Base-by-base conservation (phyloP, 2,888 invertebrate genomes). In the Dolomedes plantarius region DNA sequence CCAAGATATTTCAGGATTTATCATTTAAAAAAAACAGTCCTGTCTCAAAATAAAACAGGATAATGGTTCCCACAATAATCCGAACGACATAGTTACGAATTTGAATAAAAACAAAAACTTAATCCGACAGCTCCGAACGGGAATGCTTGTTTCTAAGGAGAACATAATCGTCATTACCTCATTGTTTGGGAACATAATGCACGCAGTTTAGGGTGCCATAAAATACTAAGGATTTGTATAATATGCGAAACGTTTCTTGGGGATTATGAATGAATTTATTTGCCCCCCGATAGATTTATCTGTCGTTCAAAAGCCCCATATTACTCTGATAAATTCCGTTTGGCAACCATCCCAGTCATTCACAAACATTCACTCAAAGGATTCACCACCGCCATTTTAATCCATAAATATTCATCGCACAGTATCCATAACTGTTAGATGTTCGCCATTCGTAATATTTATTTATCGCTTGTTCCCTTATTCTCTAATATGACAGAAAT, bases 391-490 rank as follows among this genome's bases (percentile, higher is more conserved):
- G 46, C 16, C 41, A 56, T 56, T 56, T 23, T 56, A 23, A 23
- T 56, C 56, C 56, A 56, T 56, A 56, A 56, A 56, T 56, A 56
- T 56, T 56, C 56, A 56, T 56, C 23, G 56, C 56, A 56, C 56
- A 23, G 23, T 56, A 56, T 56, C 56, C 56, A 23, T 56, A 56
- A 56, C 56, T 56, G 56, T 56, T 56, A 56, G 1, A 56, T 56
- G 56, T 56, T 56, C 56, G 56, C 56, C 56, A 56, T 56, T 56
- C 56, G 56, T 23, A 56, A 56, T 23, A 56, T 56, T 56, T 56
- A 56, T 56, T 56, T 56, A 56, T 56, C 56, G 23, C 23, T 23
- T 56, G 19, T 56, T 56, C 56, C 23, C 23, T 56, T 23, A 56
- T 56, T 56, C 56, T 56, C 19, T 56, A 56, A 56, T 56, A 19